These are phyloP conservation scores for Pterophyllum scalare DNA, from an alignment of 2,113 vertebrate genomes.

Conservation along the genomic window DNA sequence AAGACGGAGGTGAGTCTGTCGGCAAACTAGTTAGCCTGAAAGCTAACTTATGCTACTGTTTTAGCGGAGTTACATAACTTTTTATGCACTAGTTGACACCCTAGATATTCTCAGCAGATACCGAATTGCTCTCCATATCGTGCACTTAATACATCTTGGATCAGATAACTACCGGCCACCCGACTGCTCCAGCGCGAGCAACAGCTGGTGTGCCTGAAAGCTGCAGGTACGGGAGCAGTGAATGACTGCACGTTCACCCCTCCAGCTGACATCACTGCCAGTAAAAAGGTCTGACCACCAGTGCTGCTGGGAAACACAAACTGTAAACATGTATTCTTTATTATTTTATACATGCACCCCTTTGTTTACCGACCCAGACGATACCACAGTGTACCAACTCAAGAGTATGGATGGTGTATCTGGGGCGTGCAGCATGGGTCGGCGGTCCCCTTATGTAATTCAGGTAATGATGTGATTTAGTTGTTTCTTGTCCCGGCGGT, in stretches of 20 bases:
- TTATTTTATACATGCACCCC: constrained; percentile 42
- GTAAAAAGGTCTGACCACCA: constrained; percentile 59
- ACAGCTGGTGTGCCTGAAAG: constrained; percentile 47
- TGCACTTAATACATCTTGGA: constrained; percentile 42
- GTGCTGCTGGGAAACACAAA: constrained; percentile 61
- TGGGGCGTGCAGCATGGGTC: constrained; percentile 56
- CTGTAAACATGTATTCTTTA: constrained; percentile 50
- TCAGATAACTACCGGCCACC: constrained; percentile 32
- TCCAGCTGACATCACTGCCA: constrained; percentile 51
- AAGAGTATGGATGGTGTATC: constrained; percentile 19
- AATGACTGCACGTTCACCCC: constrained; percentile 53
- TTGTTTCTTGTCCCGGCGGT: constrained; percentile 38
- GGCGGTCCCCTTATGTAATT: constrained; percentile 68
- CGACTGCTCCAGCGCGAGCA: constrained; percentile 29
- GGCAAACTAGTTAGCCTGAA: constrained; percentile 60
- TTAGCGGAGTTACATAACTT: constrained; percentile 74
- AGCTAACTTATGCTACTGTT: constrained; percentile 75
- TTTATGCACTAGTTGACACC: constrained; percentile 64
- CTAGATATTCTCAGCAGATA: constrained; percentile 14
- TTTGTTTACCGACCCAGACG: constrained; percentile 31
- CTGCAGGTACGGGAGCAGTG: constrained; percentile 48
- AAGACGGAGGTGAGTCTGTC: constrained; percentile 92
- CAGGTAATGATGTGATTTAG: constrained; percentile 58
- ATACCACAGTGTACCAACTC: background rate
- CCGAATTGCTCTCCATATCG: constrained; percentile 29